Base-by-base conservation (phyloP, 23 tunicate species). In the Halocynthia aurantium region DNA sequence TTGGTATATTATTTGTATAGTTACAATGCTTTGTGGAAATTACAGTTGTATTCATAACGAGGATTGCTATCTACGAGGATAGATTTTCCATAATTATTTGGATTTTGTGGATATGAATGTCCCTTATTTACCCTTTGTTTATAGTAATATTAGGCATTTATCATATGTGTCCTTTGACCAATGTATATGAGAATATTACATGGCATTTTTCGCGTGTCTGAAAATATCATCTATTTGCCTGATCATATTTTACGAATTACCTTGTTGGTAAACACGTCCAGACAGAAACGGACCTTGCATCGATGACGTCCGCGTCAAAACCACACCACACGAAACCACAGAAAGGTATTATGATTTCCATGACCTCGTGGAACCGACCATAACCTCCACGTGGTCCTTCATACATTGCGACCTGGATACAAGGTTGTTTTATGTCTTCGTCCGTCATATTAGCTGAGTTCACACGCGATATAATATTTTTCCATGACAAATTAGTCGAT, bases 321-420 rank as follows among this genome's bases (percentile, higher is more conserved):
- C 85, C 91, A 52, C 91, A 86, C 91, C 91, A 86, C 20, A 81
- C 71, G 57, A 86, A 75, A 7, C 81, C 77, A 67, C 91, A 86
- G 58, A 86, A 86, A 6, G 91, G 91, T 21, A 66, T 55, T 49
- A 81, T 51, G 6, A 69, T 61, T 6, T 81, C 54, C 18, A 86
- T 31, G 15, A 70, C 73, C 56, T 86, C 91, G 50, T 79, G 84
- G 55, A 72, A 85, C 7, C 83, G 79, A 17, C 76, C 76, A 66
- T 13, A 21, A 50, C 85, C 85, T 6, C 81, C 81, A 5, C 65
- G 51, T 21, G 54, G 82, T 72, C 76, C n/a, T 53, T 87, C 93
- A 55, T 62, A 88, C 61, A 83, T 54, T 7, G 87, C 83, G 7
- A 88, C 84, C 53, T 88, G 95, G 20, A 79, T 61, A 72, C 95